Evolutionary conservation across 1,140 invertebrate genomes (phyloP).

Genomic region (Yoshiicerus persimilis): DNA sequence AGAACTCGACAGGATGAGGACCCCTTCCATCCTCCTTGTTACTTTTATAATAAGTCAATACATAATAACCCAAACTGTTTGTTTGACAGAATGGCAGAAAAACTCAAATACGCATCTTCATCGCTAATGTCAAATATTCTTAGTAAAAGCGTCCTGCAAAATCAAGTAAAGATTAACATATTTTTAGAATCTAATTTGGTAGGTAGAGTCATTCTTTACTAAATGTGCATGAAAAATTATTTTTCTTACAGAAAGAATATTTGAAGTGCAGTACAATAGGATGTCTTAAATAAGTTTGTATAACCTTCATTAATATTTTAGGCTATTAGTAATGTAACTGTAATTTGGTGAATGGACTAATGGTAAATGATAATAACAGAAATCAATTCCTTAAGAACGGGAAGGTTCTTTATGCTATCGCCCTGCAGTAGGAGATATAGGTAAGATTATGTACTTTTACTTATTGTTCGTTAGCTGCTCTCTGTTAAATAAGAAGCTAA

Average conservation of each 20-base stretch:
- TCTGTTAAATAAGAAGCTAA: background rate
- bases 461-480: background rate
- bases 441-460: background rate
- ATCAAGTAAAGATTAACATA: no score
- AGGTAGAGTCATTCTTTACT: no score
- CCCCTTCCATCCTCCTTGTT: background rate
- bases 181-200: no score
- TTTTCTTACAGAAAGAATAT: no score
- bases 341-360: no score
- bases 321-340: no score
- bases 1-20: background rate
- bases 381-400: background rate
- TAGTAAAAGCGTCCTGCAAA: background rate
- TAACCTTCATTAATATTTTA: no score
- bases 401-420: background rate
- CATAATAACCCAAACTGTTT: background rate
- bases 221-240: no score
- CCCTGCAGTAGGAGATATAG: background rate
- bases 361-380: background rate
- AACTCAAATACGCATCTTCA: background rate
- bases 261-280: no score
- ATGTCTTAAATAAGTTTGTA: no score
- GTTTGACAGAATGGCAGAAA: background rate
- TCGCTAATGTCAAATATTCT: background rate
- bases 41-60: constrained; percentile 11